These are phyloP conservation scores for Phoenicopterus ruber DNA, from an alignment of 2,113 vertebrate species.

Conservation along the genomic window DNA sequence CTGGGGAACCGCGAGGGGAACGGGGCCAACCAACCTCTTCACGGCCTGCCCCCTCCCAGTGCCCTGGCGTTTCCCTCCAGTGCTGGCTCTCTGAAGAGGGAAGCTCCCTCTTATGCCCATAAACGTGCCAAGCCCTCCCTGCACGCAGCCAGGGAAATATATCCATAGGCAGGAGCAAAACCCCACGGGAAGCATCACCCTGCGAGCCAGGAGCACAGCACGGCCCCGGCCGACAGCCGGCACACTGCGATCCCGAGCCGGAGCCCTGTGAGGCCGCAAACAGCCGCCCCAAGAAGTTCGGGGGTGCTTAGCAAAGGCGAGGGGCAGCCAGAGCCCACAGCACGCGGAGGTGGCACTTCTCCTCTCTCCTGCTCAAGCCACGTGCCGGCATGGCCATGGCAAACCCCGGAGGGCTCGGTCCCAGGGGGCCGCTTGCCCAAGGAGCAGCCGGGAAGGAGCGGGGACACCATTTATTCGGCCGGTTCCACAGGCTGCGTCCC, in stretches of 20 bases:
- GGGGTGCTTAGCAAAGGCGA: background rate
- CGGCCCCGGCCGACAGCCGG: background rate
- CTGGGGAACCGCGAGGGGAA: fast-evolving
- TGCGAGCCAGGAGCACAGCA: background rate
- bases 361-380: background rate
- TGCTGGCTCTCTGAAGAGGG: background rate
- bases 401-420: fast-evolving
- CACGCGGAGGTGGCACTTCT: fast-evolving
- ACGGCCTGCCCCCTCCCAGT: too few species aligned
- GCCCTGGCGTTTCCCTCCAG: background rate
- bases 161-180: background rate
- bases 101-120: background rate
- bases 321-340: background rate
- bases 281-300: background rate
- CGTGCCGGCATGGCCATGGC: fast-evolving
- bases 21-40: background rate
- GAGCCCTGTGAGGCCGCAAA: fast-evolving
- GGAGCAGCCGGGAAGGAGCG: background rate
- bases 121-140: background rate
- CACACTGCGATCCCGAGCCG: fast-evolving
- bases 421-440: background rate
- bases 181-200: background rate
- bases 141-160: background rate
- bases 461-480: background rate
- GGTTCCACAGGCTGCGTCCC: fast-evolving